These are phyloP conservation scores for Tangara arthus DNA, from an alignment of 2,797 vertebrate genomes.

Conservation along the genomic window DNA sequence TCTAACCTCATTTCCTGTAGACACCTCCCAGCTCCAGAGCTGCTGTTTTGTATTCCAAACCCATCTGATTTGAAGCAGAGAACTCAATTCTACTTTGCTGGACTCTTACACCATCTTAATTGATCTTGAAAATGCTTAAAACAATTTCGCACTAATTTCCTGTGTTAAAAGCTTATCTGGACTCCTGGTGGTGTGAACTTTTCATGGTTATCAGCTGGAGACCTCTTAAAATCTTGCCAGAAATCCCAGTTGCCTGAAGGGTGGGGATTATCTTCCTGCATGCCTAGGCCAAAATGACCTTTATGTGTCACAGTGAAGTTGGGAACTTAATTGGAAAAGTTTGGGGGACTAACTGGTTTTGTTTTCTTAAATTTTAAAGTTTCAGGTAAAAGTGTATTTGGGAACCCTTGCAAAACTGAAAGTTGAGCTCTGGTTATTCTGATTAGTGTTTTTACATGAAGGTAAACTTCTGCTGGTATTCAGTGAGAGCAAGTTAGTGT, in stretches of 20 bases:
- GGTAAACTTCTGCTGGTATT: background rate
- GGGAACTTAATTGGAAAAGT: background rate
- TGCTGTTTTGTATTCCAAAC: slow-evolving; percentile 3
- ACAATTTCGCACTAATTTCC: slow-evolving; percentile 61
- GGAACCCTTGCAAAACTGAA: background rate
- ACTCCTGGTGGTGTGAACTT: slow-evolving; percentile 55
- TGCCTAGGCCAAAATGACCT: slow-evolving; percentile 19
- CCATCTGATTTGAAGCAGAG: background rate
- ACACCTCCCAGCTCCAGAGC: background rate
- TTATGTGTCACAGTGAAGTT: background rate
- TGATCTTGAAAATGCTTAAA: slow-evolving; percentile 43
- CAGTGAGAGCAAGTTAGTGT: background rate
- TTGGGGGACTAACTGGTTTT: background rate
- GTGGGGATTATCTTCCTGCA: slow-evolving; percentile 42
- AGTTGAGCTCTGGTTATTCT: background rate
- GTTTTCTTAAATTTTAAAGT: background rate
- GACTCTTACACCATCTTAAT: slow-evolving; percentile 25
- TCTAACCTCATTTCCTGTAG: slow-evolving; percentile 36
- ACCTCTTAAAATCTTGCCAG: slow-evolving; percentile 53
- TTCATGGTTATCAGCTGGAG: slow-evolving; percentile 59
- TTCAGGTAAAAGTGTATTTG: background rate
- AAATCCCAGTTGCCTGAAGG: slow-evolving; percentile 30
- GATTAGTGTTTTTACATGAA: background rate
- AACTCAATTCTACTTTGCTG: background rate
- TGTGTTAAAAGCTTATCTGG: slow-evolving; percentile 61